Percentiles rank a stretch among this genome's conserved stretches.
Conservation (phyloP, 2,888 invertebrate species). For the Campoletis raptor region DNA sequence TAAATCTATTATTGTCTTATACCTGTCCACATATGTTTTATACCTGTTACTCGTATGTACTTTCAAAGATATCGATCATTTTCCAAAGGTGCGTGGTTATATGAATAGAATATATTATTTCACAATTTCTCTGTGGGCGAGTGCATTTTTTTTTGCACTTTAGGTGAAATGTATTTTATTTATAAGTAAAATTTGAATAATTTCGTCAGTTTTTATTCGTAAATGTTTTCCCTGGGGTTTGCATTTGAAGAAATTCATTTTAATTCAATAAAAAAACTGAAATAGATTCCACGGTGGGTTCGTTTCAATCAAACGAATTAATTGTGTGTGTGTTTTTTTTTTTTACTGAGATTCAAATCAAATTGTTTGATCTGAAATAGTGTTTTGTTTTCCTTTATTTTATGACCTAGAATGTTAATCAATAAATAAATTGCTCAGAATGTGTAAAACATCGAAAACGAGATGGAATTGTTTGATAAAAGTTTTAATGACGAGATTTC, state of each 20-base stretch:
- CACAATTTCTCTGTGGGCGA: neutral
- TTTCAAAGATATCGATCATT: slow-evolving; percentile 6
- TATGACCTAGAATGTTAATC: no score
- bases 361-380: neutral
- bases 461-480: neutral
- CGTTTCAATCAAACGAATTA: no score
- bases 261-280: neutral
- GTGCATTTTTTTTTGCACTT: neutral
- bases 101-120: neutral
- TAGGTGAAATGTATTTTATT: neutral
- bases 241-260: neutral
- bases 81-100: neutral
- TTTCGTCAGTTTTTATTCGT: neutral
- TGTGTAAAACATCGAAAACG: neutral
- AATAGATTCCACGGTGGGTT: no score
- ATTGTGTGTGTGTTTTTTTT: neutral
- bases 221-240: neutral
- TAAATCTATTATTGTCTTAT: slow-evolving; percentile 56
- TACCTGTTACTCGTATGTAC: neutral
- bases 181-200: neutral
- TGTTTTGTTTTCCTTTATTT: no score
- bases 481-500: neutral
- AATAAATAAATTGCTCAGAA: no score
- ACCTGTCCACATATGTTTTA: slow-evolving; percentile 7
- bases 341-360: neutral